These are phyloP conservation scores for Muraenolepis orangiensis DNA, from an alignment of 2,797 vertebrate species.

Conservation along the genomic window DNA sequence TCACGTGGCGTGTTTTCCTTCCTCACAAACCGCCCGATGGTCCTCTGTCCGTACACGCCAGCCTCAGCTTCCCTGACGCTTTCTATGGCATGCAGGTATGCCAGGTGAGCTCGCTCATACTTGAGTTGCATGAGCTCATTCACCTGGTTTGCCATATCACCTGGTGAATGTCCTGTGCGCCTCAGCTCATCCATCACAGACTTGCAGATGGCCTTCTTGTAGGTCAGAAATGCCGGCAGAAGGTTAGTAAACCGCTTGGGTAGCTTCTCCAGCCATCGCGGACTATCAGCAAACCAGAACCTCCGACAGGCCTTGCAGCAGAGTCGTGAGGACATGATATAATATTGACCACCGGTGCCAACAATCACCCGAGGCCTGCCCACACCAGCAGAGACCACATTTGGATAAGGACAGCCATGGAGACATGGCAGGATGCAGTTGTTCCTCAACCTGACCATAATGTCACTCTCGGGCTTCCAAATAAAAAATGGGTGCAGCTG, in stretches of 20 bases:
- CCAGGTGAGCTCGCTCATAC: constrained; percentile 27
- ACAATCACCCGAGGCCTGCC: constrained; percentile 26
- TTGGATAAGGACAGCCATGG: background rate
- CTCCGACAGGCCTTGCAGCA: constrained; percentile 2
- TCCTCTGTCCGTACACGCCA: constrained; percentile 25
- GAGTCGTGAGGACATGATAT: constrained; percentile 10
- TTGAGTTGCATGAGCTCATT: constrained; percentile 28
- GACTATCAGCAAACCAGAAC: constrained; percentile 18
- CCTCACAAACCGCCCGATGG: constrained; percentile 12
- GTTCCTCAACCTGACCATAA: constrained; percentile 27
- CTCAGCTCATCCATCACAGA: constrained; percentile 33
- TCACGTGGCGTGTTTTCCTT: background rate
- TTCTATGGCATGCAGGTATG: constrained; percentile 19
- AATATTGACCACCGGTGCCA: constrained; percentile 22
- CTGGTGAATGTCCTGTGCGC: constrained; percentile 21
- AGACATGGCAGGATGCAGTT: constrained; percentile 21
- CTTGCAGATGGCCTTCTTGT: constrained; percentile 38
- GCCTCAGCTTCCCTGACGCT: constrained; percentile 22
- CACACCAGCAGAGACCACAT: constrained; percentile 22
- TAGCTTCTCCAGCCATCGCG: constrained; percentile 21
- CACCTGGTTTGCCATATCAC: constrained; percentile 31
- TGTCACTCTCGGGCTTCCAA: constrained; percentile 28
- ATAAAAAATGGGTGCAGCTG: constrained; percentile 35
- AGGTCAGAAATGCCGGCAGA: constrained; percentile 17
- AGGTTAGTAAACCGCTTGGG: background rate